These are phyloP conservation scores for Hemistola chrysoprasaria DNA, from an alignment of 2,888 invertebrate species.

Conservation along the genomic window DNA sequence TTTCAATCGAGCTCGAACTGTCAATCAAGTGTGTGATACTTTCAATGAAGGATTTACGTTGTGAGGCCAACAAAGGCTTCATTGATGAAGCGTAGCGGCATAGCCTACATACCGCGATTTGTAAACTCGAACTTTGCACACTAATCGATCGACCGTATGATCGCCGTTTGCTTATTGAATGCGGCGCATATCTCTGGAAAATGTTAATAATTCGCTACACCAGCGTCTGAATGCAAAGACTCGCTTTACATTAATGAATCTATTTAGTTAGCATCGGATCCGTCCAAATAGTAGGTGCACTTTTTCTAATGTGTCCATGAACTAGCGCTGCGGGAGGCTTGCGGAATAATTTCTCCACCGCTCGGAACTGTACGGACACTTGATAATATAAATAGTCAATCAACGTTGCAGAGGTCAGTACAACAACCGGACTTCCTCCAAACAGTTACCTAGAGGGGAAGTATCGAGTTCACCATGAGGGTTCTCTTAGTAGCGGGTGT, in stretches of 20 bases:
- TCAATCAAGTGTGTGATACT: slow-evolving; percentile 64
- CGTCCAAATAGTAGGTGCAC: slow-evolving; percentile 12
- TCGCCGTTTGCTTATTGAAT: slow-evolving; percentile 14
- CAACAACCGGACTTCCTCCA: slow-evolving; percentile 65
- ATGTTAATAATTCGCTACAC: background rate
- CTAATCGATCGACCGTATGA: slow-evolving; percentile 32
- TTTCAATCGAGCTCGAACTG: slow-evolving; percentile 68
- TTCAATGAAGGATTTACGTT: slow-evolving; percentile 49
- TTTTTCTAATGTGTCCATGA: slow-evolving; percentile 65
- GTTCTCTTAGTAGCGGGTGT: slow-evolving; percentile 58
- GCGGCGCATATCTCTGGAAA: background rate
- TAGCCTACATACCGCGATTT: slow-evolving; percentile 31
- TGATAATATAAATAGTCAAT: slow-evolving; percentile 72
- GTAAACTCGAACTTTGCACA: slow-evolving; percentile 25
- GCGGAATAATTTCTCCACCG: slow-evolving; percentile 74
- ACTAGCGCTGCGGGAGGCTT: slow-evolving; percentile 61
- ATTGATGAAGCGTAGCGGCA: slow-evolving; percentile 36
- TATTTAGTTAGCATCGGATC: slow-evolving; percentile 8
- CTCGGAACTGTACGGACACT: slow-evolving; percentile 43
- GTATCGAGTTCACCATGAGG: slow-evolving; percentile 52
- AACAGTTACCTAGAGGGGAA: slow-evolving; percentile 37
- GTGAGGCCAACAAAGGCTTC: slow-evolving; percentile 42
- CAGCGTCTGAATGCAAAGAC: background rate
- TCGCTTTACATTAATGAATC: slow-evolving; percentile 3
- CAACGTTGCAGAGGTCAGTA: slow-evolving; percentile 61